Base-by-base conservation (phyloP, 2,113 vertebrate species). In the Rhombomys opimus region DNA sequence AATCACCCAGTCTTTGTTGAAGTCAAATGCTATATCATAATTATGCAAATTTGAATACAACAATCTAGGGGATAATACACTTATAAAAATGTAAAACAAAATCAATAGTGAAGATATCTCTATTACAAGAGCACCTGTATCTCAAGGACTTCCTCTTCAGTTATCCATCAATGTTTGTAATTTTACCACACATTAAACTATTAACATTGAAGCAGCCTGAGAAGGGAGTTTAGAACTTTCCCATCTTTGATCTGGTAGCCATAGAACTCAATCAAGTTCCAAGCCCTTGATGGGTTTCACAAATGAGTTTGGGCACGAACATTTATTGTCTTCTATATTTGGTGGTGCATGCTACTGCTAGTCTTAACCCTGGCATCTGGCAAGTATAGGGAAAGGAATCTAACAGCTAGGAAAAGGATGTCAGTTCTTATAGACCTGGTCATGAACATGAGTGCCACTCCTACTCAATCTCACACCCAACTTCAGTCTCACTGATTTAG, bases 11-110 rank as follows among this genome's bases (percentile, higher is more conserved):
- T n/a, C 9, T 93, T 89, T 91, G 61, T 80, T 73, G 2, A 96
- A 96, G 65, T 80, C 2, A 94, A 52, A 57, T n/a, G 52, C 63
- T 86, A 61, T 52, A 46, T 73, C 88, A 89, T 80, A 38, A 63
- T 54, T 80, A 32, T 86, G 7, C 68, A 72, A 59, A 90, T 86
- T 78, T 93, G n/a, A 94, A 77, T 50, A 91, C 85, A 89, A 23
- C 12, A 87, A 61, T 25, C 10, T 73, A 63, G 10, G 6, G 32
- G 12, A 11, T 2, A 89, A 78, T 11, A 86, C 23, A 41, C 88
- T 91, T 57, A 90, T 90, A 77, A 78, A 95, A 76, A 73, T 86
- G 25, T 67, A 75, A 92, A 91, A 54, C 65, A 72, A 85, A 86
- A 20, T 46, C 70, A 81, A 25, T 54, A 63, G 18, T 76, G 10